These are phyloP conservation scores for Ageneiosus marmoratus DNA, from an alignment of 2,113 vertebrate genomes.

Conservation along the genomic window DNA sequence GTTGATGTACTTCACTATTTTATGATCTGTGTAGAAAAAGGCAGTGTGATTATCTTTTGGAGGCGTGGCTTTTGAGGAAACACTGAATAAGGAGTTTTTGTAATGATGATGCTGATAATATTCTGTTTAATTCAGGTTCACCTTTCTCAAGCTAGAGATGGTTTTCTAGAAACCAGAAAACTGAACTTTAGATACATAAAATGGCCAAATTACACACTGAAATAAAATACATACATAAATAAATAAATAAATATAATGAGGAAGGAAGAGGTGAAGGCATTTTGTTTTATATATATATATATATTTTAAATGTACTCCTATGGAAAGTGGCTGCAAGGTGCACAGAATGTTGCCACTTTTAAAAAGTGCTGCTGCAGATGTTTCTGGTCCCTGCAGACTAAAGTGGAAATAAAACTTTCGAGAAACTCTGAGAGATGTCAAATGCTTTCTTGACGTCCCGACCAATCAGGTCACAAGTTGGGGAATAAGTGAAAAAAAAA, in stretches of 20 bases:
- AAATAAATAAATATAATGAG: background rate
- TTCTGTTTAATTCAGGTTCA: background rate
- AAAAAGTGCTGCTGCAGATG: background rate
- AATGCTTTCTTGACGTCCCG: background rate
- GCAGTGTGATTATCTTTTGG: background rate
- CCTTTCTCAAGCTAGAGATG: background rate
- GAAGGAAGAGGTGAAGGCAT: background rate
- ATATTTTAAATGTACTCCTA: background rate
- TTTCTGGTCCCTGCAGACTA: background rate
- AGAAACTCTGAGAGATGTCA: background rate
- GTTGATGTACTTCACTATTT: background rate
- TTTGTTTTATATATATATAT: background rate
- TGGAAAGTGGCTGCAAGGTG: background rate
- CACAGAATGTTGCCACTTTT: background rate
- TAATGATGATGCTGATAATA: background rate
- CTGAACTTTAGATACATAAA: background rate
- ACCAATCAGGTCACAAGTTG: background rate
- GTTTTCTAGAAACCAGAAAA: no score
- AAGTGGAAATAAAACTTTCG: background rate
- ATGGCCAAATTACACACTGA: background rate
- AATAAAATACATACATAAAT: background rate
- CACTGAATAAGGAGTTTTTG: background rate
- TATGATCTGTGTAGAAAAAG: no score
- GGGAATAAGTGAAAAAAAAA: no score
- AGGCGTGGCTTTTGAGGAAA: background rate